Percentiles rank a stretch among this genome's conserved stretches.
Conservation (phyloP, 2,113 vertebrate genomes). For the Dipodomys spectabilis region DNA sequence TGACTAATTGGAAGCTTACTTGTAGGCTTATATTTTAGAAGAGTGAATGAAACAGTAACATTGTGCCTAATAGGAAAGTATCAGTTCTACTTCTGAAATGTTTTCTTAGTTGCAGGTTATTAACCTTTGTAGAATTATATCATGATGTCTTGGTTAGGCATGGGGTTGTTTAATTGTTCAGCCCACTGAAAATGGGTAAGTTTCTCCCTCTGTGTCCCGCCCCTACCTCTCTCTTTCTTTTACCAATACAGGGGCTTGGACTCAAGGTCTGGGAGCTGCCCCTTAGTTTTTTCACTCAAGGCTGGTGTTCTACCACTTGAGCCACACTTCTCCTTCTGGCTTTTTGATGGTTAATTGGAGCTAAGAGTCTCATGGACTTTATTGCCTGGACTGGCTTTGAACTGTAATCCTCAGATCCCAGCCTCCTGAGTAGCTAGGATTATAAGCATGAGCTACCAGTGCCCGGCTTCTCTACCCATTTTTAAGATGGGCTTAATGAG, state of each 20-base stretch:
- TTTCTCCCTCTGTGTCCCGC: neutral
- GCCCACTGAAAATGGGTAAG: neutral
- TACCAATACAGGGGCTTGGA: too few relatives aligned
- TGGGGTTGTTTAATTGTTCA: neutral
- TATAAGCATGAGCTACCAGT: too few relatives aligned
- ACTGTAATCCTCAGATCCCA: too few relatives aligned
- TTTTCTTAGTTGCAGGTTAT: neutral
- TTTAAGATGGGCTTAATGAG: neutral
- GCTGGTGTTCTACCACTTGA: too few relatives aligned
- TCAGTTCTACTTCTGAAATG: neutral
- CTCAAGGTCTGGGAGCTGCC: too few relatives aligned
- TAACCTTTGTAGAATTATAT: neutral
- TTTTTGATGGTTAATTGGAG: too few relatives aligned
- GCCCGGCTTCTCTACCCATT: neutral
- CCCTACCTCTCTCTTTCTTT: too few relatives aligned
- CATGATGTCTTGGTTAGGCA: neutral
- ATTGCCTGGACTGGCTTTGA: too few relatives aligned
- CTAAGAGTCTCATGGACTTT: too few relatives aligned
- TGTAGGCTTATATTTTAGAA: slow-evolving; percentile 24
- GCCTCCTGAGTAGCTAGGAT: too few relatives aligned
- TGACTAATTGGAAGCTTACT: neutral
- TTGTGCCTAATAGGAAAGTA: neutral
- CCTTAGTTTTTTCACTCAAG: too few relatives aligned
- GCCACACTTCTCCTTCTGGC: too few relatives aligned
- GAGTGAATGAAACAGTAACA: neutral